Evolutionary conservation across 1,140 invertebrate species (phyloP).

Genomic region (Aporrectodea caliginosa): DNA sequence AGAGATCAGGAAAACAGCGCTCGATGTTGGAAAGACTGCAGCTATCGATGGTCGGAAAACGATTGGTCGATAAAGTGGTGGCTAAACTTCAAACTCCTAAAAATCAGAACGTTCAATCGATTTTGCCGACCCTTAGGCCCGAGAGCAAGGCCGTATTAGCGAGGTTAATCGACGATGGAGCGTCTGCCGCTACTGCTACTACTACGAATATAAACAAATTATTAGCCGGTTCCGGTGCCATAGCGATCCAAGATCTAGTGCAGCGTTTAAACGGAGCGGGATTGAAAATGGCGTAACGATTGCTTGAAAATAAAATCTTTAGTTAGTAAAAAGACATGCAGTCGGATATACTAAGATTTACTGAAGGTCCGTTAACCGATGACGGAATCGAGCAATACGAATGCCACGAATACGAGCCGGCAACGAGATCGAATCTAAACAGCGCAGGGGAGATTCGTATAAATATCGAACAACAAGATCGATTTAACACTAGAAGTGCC

Average conservation of each 20-base stretch:
- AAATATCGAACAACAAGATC: slow-evolving; percentile 11
- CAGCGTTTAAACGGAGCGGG: not conserved
- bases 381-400: slow-evolving; percentile 8
- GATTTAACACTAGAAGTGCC: no score
- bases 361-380: not conserved
- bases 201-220: not conserved
- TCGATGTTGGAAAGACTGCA: not conserved
- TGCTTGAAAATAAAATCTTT: not conserved
- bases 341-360: not conserved
- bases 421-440: slow-evolving; percentile 1
- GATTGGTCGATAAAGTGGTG: no score
- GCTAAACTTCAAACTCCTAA: no score
- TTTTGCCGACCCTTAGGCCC: no score
- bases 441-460: slow-evolving; percentile 5
- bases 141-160: no score
- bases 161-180: no score
- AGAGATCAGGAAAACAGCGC: not conserved
- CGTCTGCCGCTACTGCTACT: not conserved
- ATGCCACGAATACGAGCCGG: slow-evolving; percentile 10
- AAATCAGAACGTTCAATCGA: no score
- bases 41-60: no score
- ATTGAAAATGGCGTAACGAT: not conserved
- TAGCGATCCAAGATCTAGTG: not conserved
- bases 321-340: not conserved
- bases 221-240: not conserved